phyloP scores from a whole-genome alignment of 2,113 vertebrate genomes.

The Numenius arquata region DNA sequence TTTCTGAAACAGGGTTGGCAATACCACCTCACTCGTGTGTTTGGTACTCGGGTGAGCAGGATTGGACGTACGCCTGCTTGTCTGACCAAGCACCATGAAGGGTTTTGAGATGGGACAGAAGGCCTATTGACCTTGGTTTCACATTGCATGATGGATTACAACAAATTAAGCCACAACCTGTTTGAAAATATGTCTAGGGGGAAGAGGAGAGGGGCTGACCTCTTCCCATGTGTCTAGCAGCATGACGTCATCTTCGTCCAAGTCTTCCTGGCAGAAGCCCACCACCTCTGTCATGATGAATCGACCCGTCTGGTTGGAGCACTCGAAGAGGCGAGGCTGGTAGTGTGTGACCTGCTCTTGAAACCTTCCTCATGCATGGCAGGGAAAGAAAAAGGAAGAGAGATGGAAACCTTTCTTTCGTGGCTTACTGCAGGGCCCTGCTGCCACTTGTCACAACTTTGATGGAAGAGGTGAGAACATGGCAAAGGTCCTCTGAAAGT shows the following conservation, averaged over 20 bases:
- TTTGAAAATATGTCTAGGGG: neutral
- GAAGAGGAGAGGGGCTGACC: constrained; percentile 65
- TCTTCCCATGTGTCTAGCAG: constrained; percentile 92
- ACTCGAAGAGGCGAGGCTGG: constrained; percentile 87
- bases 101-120: neutral
- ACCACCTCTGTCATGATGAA: constrained; percentile 87
- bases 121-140: neutral
- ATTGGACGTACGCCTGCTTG: neutral
- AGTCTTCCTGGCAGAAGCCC: constrained; percentile 83
- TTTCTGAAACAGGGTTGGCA: neutral
- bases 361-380: constrained; percentile 66
- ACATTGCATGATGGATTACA: neutral
- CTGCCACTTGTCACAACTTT: neutral
- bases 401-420: neutral
- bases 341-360: constrained; percentile 72
- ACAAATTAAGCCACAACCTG: neutral
- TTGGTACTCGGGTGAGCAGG: neutral
- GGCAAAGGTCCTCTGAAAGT: neutral
- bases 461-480: neutral
- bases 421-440: neutral
- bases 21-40: neutral
- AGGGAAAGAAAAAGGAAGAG: neutral
- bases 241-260: constrained; percentile 93
- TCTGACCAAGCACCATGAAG: neutral
- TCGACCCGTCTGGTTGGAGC: constrained; percentile 87